Evolutionary conservation across 2,113 vertebrate species (phyloP).

Genomic region (Mormoops blainvillei): DNA sequence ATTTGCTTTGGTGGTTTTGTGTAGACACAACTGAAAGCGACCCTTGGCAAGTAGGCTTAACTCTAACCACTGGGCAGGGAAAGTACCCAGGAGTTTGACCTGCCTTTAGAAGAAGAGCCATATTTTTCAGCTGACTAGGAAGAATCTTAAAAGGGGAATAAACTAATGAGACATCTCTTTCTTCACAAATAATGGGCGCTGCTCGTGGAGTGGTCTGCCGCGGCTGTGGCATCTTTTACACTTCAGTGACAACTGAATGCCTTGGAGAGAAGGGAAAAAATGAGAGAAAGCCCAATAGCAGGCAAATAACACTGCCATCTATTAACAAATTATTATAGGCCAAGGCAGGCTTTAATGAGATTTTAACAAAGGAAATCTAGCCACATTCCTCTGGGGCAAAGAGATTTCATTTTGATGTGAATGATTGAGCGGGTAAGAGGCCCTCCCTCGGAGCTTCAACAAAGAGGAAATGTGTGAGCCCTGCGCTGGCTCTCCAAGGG

Average conservation of each 20-base stretch:
- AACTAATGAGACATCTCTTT: neutral
- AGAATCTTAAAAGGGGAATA: neutral
- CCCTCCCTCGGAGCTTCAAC: neutral
- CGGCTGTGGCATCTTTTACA: neutral
- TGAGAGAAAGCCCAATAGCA: slow-evolving; percentile 4
- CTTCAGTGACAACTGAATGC: slow-evolving; percentile 6
- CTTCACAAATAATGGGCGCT: neutral
- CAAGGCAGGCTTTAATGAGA: slow-evolving; percentile 63
- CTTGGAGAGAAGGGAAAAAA: slow-evolving; percentile 50
- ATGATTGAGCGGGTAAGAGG: slow-evolving; percentile 29
- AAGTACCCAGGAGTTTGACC: neutral
- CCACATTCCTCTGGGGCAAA: slow-evolving; percentile 41
- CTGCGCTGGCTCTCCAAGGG: neutral
- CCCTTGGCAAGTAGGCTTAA: neutral
- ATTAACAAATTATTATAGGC: slow-evolving; percentile 63
- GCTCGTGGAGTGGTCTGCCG: neutral
- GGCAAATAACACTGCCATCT: slow-evolving; percentile 34
- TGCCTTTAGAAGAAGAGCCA: neutral
- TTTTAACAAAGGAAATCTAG: slow-evolving; percentile 62
- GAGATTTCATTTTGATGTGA: slow-evolving; percentile 60
- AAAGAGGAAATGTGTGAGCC: neutral
- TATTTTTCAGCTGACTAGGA: slow-evolving; percentile 16
- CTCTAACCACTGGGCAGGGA: neutral
- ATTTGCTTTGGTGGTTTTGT: neutral
- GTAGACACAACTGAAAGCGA: neutral